phyloP scores from a whole-genome alignment of 2,888 invertebrate species.

The Mythimna albipuncta region DNA sequence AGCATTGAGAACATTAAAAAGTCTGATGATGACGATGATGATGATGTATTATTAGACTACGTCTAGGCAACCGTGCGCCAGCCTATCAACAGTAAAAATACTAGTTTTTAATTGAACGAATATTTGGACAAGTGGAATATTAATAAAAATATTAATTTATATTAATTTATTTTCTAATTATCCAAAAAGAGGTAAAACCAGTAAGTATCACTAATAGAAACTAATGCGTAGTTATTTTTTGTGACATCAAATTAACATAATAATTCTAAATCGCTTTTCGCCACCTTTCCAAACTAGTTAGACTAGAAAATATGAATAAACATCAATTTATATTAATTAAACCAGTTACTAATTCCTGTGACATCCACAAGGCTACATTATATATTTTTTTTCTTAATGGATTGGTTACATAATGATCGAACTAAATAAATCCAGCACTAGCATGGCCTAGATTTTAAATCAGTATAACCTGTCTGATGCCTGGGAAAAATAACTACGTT shows the following conservation, averaged over 20 bases:
- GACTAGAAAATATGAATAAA: slow-evolving; percentile 37
- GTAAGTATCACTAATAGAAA: background rate
- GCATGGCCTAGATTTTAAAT: slow-evolving; percentile 3
- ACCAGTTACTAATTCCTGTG: slow-evolving; percentile 24
- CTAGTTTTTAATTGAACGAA: too few relatives aligned
- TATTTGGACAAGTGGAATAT: too few relatives aligned
- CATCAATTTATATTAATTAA: slow-evolving; percentile 22
- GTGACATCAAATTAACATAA: background rate
- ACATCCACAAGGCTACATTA: background rate
- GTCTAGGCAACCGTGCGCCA: too few relatives aligned
- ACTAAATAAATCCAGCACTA: too few relatives aligned
- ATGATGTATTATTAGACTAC: too few relatives aligned
- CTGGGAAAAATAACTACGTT: too few relatives aligned
- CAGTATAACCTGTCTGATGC: background rate
- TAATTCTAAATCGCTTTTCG: slow-evolving; percentile 24
- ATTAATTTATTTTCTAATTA: too few relatives aligned
- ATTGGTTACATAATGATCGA: background rate
- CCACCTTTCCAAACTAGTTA: slow-evolving; percentile 50
- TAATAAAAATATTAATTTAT: background rate
- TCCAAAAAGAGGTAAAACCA: background rate
- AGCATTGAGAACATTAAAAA: too few relatives aligned
- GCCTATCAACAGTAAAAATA: too few relatives aligned
- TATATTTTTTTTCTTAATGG: background rate
- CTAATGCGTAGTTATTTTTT: slow-evolving; percentile 11
- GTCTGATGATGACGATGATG: too few relatives aligned